A percentile compares a stretch with the other conserved stretches of the same genome.
Evolutionary conservation across 2,888 invertebrate genomes (phyloP).

Genomic region (Thyatira batis): DNA sequence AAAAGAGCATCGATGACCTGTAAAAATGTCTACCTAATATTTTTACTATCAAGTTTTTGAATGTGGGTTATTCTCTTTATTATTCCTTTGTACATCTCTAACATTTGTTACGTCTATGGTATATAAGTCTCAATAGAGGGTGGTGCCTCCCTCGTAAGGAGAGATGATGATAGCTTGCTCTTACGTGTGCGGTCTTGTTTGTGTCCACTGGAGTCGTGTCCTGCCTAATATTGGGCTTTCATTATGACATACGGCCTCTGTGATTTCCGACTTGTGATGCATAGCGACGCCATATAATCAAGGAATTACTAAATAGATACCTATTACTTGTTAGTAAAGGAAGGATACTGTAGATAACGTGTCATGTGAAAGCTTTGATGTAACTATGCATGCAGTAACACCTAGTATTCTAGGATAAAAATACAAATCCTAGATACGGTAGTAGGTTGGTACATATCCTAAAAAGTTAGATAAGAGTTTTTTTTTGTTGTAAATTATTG

Average conservation of each 20-base stretch:
- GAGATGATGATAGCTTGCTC: conserved; percentile 57
- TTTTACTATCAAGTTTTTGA: background rate
- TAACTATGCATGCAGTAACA: too few species aligned
- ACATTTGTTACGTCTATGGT: conserved; percentile 15
- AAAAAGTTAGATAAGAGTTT: too few species aligned
- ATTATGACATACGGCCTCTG: conserved; percentile 55
- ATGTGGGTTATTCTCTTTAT: background rate
- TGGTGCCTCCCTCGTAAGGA: conserved; percentile 44
- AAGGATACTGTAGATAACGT: background rate
- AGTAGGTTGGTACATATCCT: too few species aligned
- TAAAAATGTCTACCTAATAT: too few species aligned
- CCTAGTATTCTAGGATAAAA: too few species aligned
- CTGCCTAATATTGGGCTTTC: conserved; percentile 66
- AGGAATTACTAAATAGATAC: background rate
- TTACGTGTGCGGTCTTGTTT: conserved; percentile 72
- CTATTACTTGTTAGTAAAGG: background rate
- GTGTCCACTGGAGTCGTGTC: conserved; percentile 58
- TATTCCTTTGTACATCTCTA: conserved; percentile 25
- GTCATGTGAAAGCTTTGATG: too few species aligned
- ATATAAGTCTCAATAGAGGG: conserved; percentile 33
- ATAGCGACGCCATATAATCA: conserved; percentile 25
- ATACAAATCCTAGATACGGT: too few species aligned
- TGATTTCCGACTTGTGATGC: conserved; percentile 48
- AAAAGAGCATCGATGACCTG: too few species aligned
- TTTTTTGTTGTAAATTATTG: too few species aligned